Evolutionary conservation across 2,113 vertebrate species (phyloP), one percentile per base, ranked within the genome.

Genomic region (Australoheros scitulus): DNA sequence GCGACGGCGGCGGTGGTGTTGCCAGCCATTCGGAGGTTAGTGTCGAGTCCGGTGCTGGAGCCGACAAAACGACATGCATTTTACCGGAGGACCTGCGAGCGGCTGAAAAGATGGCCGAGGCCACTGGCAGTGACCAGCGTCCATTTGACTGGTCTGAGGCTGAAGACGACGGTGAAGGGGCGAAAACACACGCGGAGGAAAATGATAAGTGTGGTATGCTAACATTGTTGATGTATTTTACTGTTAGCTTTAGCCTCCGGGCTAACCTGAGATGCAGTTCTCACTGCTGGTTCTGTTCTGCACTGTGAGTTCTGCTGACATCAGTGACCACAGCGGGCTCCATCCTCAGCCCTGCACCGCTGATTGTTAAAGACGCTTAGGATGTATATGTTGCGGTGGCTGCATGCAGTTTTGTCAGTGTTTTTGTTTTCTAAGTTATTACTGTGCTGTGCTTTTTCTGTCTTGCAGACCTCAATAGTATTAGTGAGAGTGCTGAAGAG

Each of bases 141-240:
- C 83, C 41, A 32, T 90, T 85, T 5, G 85, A 86, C 79, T 94
- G 92, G 89, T 94, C 92, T 3, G 91, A 93, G 61, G 20, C 90
- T 6, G 93, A 94, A 55, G 92, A 92, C 4, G 81, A 83, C 32
- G 61, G 61, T 1, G 85, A 56, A 24, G 76, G 84, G 57, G 10
- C 50, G 70, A 41, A 61, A 77, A 60, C 65, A n/a, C 60, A 47
- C 50, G 6, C 57, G 68, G 24, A 61, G 82, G 83, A 58, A 77
- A 84, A 89, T 14, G 58, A 72, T 55, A 90, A 84, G 84, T 60
- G 57, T 17, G 93, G 93, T 95, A 91, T 74, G 93, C 89, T 86
- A 87, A 85, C 77, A 17, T 68, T 84, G 26, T 82, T 80, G 72
- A 50, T 91, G 70, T 85, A 55, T 89, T 86, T 85, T 61, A 60